Conservation (phyloP, 2,888 invertebrate species). For the Eupithecia abbreviata region DNA sequence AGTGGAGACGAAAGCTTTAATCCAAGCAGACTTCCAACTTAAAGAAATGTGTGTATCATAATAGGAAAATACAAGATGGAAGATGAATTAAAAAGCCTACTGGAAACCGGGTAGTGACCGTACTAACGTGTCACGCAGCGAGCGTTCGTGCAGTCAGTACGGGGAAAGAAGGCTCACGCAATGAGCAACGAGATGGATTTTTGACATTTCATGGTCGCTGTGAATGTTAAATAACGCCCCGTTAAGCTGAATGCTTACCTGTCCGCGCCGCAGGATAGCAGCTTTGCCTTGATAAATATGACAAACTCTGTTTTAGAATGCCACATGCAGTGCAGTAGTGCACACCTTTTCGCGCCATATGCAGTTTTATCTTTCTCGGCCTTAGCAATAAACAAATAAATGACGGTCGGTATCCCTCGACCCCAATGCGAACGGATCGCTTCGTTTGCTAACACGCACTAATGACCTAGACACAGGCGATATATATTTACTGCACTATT, state of each 20-base stretch:
- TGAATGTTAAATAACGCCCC: too few species aligned
- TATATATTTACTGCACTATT: slow-evolving; percentile 63
- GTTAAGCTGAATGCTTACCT: too few species aligned
- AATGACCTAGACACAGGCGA: slow-evolving; percentile 61
- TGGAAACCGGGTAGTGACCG: not conserved
- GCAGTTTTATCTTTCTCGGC: not conserved
- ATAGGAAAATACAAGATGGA: not conserved
- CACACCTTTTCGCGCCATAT: not conserved
- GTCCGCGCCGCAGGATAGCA: too few species aligned
- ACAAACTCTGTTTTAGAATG: not conserved
- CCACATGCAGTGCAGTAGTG: too few species aligned
- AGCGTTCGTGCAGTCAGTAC: too few species aligned
- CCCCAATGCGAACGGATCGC: slow-evolving; percentile 48
- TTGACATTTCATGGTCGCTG: too few species aligned
- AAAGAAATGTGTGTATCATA: not conserved
- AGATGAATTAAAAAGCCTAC: not conserved
- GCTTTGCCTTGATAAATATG: not conserved
- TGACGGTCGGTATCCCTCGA: slow-evolving; percentile 24
- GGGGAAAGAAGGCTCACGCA: too few species aligned
- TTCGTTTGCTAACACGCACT: slow-evolving; percentile 61
- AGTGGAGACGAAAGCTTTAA: not conserved
- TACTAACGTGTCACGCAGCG: too few species aligned
- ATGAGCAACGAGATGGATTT: too few species aligned
- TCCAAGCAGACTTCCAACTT: not conserved
- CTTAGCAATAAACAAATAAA: not conserved